Evolutionary conservation across 2,888 invertebrate species (phyloP).

Genomic region (Diarsia mendica): DNA sequence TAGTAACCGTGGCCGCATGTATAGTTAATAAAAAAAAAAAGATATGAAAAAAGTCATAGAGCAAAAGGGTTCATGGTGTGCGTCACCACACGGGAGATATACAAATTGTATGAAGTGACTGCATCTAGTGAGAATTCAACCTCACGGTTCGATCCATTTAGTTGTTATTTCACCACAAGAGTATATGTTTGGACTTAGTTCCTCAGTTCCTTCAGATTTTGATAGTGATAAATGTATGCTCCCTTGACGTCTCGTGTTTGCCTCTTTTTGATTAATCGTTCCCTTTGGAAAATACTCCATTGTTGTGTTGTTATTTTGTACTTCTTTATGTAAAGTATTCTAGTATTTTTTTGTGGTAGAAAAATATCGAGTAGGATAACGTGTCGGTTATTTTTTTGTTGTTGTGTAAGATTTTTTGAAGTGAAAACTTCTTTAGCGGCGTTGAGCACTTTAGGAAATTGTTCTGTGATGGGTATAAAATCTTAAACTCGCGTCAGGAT

Average conservation of each 20-base stretch:
- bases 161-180: conserved; percentile 14
- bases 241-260: conserved; percentile 75
- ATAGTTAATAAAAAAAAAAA: no score
- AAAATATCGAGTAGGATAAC: conserved; percentile 12
- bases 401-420: background rate
- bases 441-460: no score
- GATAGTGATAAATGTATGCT: conserved; percentile 78
- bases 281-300: conserved; percentile 65
- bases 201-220: conserved; percentile 71
- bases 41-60: no score
- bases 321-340: conserved; percentile 36
- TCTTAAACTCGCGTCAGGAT: no score
- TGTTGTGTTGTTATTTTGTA: conserved; percentile 57
- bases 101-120: background rate
- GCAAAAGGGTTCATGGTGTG: no score
- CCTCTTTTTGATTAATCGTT: conserved; percentile 76
- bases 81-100: no score
- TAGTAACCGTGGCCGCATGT: no score
- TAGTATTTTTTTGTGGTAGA: conserved; percentile 10
- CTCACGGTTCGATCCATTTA: background rate
- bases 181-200: conserved; percentile 1
- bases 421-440: no score
- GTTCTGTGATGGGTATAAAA: no score
- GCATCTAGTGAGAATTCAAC: background rate
- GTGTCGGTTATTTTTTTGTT: conserved; percentile 7